Base-by-base conservation (phyloP, 2,113 vertebrate species). In the Polyodon spathula region DNA sequence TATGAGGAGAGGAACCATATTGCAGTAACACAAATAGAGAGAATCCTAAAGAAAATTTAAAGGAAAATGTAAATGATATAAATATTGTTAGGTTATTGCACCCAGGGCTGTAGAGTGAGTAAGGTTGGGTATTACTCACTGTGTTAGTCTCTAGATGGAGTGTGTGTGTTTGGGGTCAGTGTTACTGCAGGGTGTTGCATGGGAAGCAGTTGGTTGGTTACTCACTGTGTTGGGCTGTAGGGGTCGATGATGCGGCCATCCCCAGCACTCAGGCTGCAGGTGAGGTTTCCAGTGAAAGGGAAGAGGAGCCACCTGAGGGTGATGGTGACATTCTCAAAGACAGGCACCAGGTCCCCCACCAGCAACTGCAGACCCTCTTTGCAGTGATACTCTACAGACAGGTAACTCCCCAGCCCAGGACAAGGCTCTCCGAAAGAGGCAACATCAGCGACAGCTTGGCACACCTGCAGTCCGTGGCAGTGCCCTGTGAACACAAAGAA, bases 221-320 rank as follows among this genome's bases (percentile, higher is more conserved):
- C 84, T 85, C 81, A 98, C 93, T 78, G 77, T 15, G 71, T 68
- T 4, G 91, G 93, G 66, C 77, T 90, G 73, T 94, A 96, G 10
- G 93, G 84, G 66, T 96, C 91, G 6, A 96, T 80, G 6, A 58
- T 81, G 79, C 89, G 82, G 12, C 93, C 92, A 56, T 98, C 93
- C 51, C 93, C 96, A 16, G 78, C 84, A 65, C 81, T 91, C 54
- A 98, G 63, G 27, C 81, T 71, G 57, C 94, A 97, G 52, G 92
- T 94, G 54, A 98, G 80, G 58, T 96, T 98, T 66, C 94, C 94
- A 14, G 79, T 75, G 69, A 88, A 95, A 1, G 94, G 92, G 52
- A 88, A 81, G 5, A 98, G 89, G 43, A 97, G 84, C 94, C 96
- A 98, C 38, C 78, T 92, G 66, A 95, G 66, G 9, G 78, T 84